Percentiles rank a stretch among this genome's conserved stretches.
phyloP scores from a whole-genome alignment of 1,140 invertebrate genomes.

The Scaptomyza montana region DNA sequence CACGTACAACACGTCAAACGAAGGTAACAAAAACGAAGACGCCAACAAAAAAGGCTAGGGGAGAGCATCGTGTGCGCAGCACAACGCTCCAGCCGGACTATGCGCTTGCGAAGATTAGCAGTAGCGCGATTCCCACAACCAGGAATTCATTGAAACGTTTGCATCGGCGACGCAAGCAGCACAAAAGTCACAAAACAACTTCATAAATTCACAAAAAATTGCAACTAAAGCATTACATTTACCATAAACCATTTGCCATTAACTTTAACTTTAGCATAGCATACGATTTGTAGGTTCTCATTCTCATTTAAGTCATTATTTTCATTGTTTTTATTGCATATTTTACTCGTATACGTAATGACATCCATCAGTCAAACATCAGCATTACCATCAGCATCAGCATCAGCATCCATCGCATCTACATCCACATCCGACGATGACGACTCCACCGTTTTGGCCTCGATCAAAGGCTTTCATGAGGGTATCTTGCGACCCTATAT shows the following conservation, averaged over 20 bases:
- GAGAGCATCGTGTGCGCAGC: conserved; percentile 28
- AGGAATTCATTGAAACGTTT: conserved; percentile 4
- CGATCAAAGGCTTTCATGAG: conserved; percentile 44
- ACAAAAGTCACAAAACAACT: background rate
- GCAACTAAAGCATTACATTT: background rate
- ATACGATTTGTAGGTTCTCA: conserved; percentile 19
- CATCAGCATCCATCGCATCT: conserved; percentile 36
- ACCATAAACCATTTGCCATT: conserved; percentile 12
- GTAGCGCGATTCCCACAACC: conserved; percentile 3
- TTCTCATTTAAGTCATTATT: conserved; percentile 20
- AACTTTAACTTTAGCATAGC: conserved; percentile 3
- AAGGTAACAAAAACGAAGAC: conserved; percentile 25
- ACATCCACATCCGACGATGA: conserved; percentile 4
- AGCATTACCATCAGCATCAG: conserved; percentile 40
- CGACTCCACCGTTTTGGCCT: conserved; percentile 38
- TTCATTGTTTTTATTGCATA: conserved; percentile 63
- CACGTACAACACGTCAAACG: conserved; percentile 52
- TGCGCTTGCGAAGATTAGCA: conserved; percentile 6
- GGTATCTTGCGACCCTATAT: conserved; percentile 68
- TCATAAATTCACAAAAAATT: conserved; percentile 9
- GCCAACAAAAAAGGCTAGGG: background rate
- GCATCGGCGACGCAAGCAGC: conserved; percentile 28
- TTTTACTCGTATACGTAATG: background rate
- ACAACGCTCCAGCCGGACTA: conserved; percentile 48
- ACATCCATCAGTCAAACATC: conserved; percentile 41